These are phyloP conservation scores for Atta cephalotes DNA, from an alignment of 1,140 invertebrate species.

Conservation along the genomic window DNA sequence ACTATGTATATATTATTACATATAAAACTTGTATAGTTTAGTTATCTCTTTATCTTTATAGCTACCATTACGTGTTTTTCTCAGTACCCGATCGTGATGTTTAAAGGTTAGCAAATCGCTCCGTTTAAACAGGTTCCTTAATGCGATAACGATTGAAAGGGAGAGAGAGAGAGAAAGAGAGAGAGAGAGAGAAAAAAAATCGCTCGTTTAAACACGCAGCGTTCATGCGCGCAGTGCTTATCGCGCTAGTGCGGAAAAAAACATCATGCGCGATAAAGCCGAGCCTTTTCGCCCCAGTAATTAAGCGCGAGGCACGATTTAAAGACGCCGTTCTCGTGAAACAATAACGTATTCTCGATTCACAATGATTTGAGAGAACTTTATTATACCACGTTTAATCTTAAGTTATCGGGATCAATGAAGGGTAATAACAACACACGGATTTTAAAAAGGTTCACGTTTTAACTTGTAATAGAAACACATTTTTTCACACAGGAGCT, in stretches of 20 bases:
- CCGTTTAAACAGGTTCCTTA: constrained; percentile 24
- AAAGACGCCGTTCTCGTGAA: constrained; percentile 10
- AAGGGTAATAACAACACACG: not conserved
- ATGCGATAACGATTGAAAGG: constrained; percentile 32
- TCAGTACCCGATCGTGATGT: not conserved
- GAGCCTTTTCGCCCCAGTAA: constrained; percentile 46
- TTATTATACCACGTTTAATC: not conserved
- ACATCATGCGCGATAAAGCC: constrained; percentile 57
- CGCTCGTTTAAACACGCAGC: constrained; percentile 38
- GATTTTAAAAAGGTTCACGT: not conserved
- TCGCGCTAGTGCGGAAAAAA: constrained; percentile 51
- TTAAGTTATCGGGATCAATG: not conserved
- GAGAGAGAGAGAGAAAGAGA: not conserved
- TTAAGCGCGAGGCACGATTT: constrained; percentile 21
- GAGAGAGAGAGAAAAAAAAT: constrained; percentile 4
- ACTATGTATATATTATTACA: too few species aligned
- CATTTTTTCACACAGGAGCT: too few species aligned
- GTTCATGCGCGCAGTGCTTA: constrained; percentile 59
- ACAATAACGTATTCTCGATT: constrained; percentile 14
- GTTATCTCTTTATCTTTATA: too few species aligned
- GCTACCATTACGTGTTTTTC: too few species aligned
- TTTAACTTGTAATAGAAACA: too few species aligned
- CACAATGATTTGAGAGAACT: not conserved
- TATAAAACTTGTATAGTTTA: too few species aligned
- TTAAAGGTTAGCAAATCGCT: constrained; percentile 30